A percentile compares a stretch with the other conserved stretches of the same genome.
Evolutionary conservation across 2,888 invertebrate genomes (phyloP).

Genomic region (Caenorhabditis imperialis): DNA sequence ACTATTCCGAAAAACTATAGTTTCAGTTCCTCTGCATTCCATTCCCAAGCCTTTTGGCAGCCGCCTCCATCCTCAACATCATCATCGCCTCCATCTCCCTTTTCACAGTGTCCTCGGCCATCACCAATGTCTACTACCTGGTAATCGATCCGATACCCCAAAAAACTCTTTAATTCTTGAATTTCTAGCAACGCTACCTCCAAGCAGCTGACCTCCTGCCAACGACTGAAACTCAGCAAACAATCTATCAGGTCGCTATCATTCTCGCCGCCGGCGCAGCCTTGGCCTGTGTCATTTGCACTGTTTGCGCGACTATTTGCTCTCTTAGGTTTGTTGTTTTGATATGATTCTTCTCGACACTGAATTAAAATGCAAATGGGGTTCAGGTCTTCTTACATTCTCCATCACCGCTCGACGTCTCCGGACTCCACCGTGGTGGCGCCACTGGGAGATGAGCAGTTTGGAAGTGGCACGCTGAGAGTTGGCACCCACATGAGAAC

Average conservation of each 20-base stretch:
- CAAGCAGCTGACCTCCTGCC: slow-evolving; percentile 65
- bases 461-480: slow-evolving; percentile 59
- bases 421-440: slow-evolving; percentile 66
- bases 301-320: slow-evolving; percentile 68
- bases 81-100: slow-evolving; percentile 74
- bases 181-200: slow-evolving; percentile 70
- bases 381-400: slow-evolving; percentile 73
- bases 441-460: slow-evolving; percentile 66
- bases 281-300: slow-evolving; percentile 73
- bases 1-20: not conserved
- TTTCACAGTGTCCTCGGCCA: slow-evolving; percentile 73
- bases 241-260: slow-evolving; percentile 69
- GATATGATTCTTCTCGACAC: slow-evolving; percentile 10
- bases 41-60: slow-evolving; percentile 68
- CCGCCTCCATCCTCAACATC: slow-evolving; percentile 71
- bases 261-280: slow-evolving; percentile 74
- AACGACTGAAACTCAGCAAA: slow-evolving; percentile 59
- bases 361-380: not conserved
- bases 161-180: not conserved
- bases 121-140: slow-evolving; percentile 77
- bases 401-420: slow-evolving; percentile 70
- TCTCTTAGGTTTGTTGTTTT: slow-evolving; percentile 64
- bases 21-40: slow-evolving; percentile 66
- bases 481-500: slow-evolving; percentile 53
- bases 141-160: slow-evolving; percentile 47